These are phyloP conservation scores for Sesamia nonagrioides DNA, from an alignment of 1,140 invertebrate genomes.

Conservation along the genomic window DNA sequence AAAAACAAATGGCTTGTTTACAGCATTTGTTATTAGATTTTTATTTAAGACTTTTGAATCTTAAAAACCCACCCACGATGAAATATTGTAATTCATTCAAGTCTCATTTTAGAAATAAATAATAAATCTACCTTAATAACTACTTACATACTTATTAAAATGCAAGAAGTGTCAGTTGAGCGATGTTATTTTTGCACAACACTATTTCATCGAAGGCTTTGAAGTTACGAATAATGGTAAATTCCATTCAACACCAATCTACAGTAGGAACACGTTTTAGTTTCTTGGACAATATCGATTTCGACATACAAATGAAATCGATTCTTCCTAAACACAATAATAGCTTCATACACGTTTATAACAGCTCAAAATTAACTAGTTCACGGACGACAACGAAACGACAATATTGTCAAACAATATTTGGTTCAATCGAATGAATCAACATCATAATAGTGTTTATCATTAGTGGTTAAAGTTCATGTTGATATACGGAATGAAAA, in stretches of 20 bases:
- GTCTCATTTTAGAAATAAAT: not conserved
- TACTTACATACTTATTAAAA: not conserved
- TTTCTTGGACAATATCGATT: not conserved
- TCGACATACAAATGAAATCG: not conserved
- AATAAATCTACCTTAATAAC: not conserved
- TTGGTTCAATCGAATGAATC: conserved; percentile 18
- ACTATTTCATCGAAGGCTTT: not conserved
- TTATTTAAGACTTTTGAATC: not conserved
- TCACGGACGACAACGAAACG: not conserved
- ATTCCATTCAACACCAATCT: not conserved
- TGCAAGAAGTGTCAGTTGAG: not conserved
- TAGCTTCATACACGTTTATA: not conserved
- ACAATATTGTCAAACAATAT: not conserved
- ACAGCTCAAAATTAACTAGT: not conserved
- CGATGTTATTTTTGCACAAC: not conserved
- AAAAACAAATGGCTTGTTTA: not conserved
- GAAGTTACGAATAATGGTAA: not conserved
- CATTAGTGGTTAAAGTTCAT: conserved; percentile 30
- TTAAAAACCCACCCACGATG: not conserved
- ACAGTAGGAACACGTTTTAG: not conserved
- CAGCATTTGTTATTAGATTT: not conserved
- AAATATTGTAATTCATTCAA: not conserved
- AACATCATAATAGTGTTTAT: conserved; percentile 31
- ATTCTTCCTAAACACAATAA: no score
- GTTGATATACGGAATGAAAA: conserved; percentile 28